Conservation (phyloP, 2,888 invertebrate genomes). For the Amorpha juglandis region DNA sequence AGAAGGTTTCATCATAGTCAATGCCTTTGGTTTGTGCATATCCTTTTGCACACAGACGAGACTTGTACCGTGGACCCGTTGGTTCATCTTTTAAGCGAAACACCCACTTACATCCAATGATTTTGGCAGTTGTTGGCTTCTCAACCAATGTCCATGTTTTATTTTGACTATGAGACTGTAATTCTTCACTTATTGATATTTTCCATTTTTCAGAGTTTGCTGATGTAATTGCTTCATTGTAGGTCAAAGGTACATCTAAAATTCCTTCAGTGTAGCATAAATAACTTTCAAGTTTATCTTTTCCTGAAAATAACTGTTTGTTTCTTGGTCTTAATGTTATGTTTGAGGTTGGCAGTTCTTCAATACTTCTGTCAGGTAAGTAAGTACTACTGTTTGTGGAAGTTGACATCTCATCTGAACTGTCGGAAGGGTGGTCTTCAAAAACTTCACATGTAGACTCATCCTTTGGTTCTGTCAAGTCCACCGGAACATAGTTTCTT, state of each 20-base stretch:
- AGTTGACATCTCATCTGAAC: too few relatives aligned
- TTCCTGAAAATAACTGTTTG: slow-evolving; percentile 35
- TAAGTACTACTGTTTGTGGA: not conserved
- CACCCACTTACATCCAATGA: slow-evolving; percentile 42
- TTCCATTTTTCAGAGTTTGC: slow-evolving; percentile 33
- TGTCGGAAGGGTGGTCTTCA: too few relatives aligned
- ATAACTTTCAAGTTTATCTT: slow-evolving; percentile 32
- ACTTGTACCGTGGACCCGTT: slow-evolving; percentile 25
- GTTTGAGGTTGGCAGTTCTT: not conserved
- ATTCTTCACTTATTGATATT: slow-evolving; percentile 37
- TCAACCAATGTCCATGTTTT: slow-evolving; percentile 38
- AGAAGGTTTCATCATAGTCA: too few relatives aligned
- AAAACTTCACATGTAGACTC: too few relatives aligned
- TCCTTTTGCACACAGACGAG: too few relatives aligned
- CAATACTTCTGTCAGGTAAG: too few relatives aligned
- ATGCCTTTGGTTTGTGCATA: too few relatives aligned
- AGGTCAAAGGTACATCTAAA: slow-evolving; percentile 35
- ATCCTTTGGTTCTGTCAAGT: too few relatives aligned
- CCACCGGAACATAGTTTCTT: slow-evolving; percentile 12
- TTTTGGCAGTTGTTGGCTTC: slow-evolving; percentile 29
- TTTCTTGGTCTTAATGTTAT: slow-evolving; percentile 38
- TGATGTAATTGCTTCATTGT: slow-evolving; percentile 40
- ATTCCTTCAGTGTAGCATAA: not conserved
- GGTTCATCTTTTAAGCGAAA: slow-evolving; percentile 38
- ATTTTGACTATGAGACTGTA: slow-evolving; percentile 37